Conservation (phyloP, 2,888 invertebrate genomes). For the Cephus sareptanus region DNA sequence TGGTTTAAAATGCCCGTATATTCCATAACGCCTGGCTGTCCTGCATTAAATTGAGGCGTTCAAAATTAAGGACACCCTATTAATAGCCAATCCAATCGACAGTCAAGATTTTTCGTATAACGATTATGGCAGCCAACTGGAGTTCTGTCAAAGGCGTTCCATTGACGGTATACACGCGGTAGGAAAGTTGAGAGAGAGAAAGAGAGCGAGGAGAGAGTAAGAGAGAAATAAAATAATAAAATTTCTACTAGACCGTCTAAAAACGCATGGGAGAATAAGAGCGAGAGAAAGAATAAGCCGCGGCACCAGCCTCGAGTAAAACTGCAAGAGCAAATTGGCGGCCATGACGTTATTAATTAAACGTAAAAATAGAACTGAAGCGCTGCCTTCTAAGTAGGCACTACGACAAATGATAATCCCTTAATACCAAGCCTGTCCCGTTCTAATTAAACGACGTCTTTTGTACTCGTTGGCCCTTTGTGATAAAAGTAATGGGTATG, state of each 20-base stretch:
- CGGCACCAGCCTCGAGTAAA: not conserved
- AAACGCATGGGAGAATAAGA: not conserved
- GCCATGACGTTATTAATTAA: not conserved
- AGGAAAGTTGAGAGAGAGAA: not conserved
- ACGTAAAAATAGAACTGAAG: not conserved
- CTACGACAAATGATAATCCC: not conserved
- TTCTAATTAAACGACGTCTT: not conserved
- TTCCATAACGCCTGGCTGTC: constrained; percentile 51
- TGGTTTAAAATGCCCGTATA: constrained; percentile 60
- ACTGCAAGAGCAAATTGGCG: not conserved
- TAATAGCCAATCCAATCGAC: not conserved
- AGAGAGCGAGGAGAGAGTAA: not conserved
- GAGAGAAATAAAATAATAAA: not conserved
- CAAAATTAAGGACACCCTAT: not conserved
- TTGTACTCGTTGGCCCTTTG: not conserved
- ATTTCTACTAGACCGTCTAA: not conserved
- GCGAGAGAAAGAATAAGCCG: not conserved
- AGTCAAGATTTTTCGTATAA: not conserved
- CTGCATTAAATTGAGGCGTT: not conserved
- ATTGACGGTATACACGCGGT: no score
- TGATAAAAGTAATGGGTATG: not conserved
- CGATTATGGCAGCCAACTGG: not conserved
- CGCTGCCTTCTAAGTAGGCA: not conserved
- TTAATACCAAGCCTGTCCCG: not conserved
- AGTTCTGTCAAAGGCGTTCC: not conserved